These are phyloP conservation scores for Heliconius hermathena DNA, from an alignment of 1,140 invertebrate species.

Conservation along the genomic window DNA sequence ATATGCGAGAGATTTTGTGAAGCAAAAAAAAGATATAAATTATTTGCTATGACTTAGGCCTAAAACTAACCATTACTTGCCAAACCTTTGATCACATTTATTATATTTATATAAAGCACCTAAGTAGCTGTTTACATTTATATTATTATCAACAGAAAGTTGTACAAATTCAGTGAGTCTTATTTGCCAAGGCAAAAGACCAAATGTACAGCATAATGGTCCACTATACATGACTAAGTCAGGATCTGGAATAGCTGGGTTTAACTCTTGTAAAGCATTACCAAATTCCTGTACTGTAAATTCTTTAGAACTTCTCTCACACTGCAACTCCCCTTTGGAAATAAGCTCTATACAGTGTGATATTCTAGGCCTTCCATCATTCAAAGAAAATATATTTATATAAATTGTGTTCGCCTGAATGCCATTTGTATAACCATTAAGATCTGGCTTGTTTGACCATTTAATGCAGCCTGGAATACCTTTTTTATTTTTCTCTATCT, in stretches of 20 bases:
- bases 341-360: conserved; percentile 66
- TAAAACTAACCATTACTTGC: conserved; percentile 80
- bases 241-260: conserved; percentile 84
- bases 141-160: conserved; percentile 80
- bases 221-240: conserved; percentile 86
- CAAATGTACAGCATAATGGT: conserved; percentile 82
- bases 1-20: too few relatives aligned
- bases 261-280: conserved; percentile 73
- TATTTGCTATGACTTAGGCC: conserved; percentile 40
- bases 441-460: conserved; percentile 79
- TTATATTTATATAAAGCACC: conserved; percentile 83
- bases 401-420: conserved; percentile 74
- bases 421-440: conserved; percentile 83
- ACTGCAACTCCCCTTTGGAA: conserved; percentile 51
- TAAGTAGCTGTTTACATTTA: conserved; percentile 82
- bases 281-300: conserved; percentile 77
- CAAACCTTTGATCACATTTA: conserved; percentile 86
- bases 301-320: conserved; percentile 50
- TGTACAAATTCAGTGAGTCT: conserved; percentile 86
- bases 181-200: conserved; percentile 88
- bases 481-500: conserved; percentile 79
- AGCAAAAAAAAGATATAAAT: conserved; percentile 7
- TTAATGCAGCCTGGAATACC: conserved; percentile 82
- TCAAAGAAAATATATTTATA: conserved; percentile 71
- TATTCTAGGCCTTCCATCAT: conserved; percentile 83